Evolutionary conservation across 1,140 invertebrate genomes (phyloP), one percentile per base, ranked within the genome.

Genomic region (Aphidius ervi): DNA sequence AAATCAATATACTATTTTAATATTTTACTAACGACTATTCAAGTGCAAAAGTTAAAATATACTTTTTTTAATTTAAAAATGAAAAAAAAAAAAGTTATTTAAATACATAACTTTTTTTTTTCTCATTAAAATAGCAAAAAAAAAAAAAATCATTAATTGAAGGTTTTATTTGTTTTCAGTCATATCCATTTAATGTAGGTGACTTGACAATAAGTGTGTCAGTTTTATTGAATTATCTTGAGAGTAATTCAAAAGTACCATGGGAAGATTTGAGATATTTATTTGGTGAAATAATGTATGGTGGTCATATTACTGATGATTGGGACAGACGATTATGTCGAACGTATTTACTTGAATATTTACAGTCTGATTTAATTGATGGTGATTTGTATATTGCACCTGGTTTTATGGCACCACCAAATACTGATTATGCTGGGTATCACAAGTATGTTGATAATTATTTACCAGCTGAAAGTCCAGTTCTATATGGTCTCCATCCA

Each of bases 251-350:
- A 16, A 86, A 87, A 57, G 86, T 96, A 9, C 94, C 94, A 0
- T 97, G 92, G 92, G 93, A 96, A 74, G 94, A 97, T 82, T 79
- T 97, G 56, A 82, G 94, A 5, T 97, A 97, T 74, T 81, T 97
- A 4, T 96, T 97, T 75, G 95, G 94, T 0, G 94, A 97, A 80
- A 97, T 97, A 62, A 97, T 97, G 94, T 97, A 97, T 70, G 94
- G 95, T 9, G 95, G 95, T 1, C 94, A 97, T 73, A 97, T 97
- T 67, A 97, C 94, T 1, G 95, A 97, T 74, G 94, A 97, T 73
- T 97, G 94, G 93, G 94, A 98, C 78, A 80, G 94, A 59, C 79
- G 90, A 16, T 80, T 97, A 1, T 97, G 94, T 72, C 83, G 85
- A 48, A 94, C 91, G 6, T 97, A 96, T 81, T 81, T 97, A 7